Evolutionary conservation across 1,140 invertebrate genomes (phyloP).

Genomic region (Steinernema feltiae): DNA sequence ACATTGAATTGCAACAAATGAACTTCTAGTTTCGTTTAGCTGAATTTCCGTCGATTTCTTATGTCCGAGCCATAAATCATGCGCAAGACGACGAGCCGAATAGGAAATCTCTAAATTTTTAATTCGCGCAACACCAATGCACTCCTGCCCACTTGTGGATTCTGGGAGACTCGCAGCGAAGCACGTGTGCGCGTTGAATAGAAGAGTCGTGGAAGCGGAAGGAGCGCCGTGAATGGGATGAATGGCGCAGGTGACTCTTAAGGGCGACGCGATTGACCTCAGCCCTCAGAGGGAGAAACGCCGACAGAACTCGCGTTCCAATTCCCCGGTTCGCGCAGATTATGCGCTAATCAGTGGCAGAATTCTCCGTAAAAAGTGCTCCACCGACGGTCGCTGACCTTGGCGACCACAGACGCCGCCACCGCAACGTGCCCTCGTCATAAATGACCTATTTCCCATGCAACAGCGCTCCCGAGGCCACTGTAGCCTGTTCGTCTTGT

Average conservation of each 20-base stretch:
- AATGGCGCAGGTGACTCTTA: not conserved
- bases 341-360: not conserved
- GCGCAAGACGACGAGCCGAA: too few relatives aligned
- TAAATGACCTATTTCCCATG: not conserved
- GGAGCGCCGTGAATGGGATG: not conserved
- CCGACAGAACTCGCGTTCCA: not conserved
- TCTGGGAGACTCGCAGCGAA: too few relatives aligned
- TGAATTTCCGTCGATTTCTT: not conserved
- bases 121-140: too few relatives aligned
- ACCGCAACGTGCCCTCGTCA: not conserved
- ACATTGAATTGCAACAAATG: constrained; percentile 3
- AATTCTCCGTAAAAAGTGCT: not conserved
- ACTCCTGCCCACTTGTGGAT: not conserved
- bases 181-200: too few relatives aligned
- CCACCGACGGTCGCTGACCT: not conserved
- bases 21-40: not conserved
- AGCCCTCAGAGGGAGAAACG: not conserved
- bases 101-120: too few relatives aligned
- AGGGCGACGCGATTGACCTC: not conserved
- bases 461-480: not conserved
- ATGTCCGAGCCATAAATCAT: too few relatives aligned
- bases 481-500: not conserved
- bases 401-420: not conserved
- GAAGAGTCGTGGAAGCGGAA: too few relatives aligned
- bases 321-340: constrained; percentile 1